Conservation (phyloP, 2,797 vertebrate genomes). For the Oreochromis grahami region DNA sequence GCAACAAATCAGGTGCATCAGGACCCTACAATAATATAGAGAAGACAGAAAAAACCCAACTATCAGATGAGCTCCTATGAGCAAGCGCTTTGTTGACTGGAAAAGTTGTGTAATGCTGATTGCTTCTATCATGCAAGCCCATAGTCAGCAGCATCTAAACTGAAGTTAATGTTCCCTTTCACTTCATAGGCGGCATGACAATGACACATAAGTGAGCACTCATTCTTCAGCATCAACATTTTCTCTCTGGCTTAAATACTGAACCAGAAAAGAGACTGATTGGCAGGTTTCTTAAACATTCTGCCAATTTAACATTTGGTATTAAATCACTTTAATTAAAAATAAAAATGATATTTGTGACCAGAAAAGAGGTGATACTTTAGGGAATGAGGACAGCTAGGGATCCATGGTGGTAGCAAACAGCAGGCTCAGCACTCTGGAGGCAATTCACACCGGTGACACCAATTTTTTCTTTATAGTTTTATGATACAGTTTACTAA, state of each 20-base stretch:
- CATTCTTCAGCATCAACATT: conserved; percentile 13
- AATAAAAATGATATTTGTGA: background rate
- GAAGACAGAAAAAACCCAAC: background rate
- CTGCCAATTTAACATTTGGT: background rate
- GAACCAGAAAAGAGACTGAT: background rate
- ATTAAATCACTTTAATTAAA: background rate
- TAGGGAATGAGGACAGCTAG: background rate
- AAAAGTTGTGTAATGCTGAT: background rate
- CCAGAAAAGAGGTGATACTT: background rate
- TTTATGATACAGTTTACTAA: background rate
- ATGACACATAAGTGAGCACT: background rate
- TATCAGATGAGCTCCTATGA: background rate
- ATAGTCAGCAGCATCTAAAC: background rate
- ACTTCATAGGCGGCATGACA: background rate
- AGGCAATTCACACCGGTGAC: background rate
- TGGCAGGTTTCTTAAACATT: background rate
- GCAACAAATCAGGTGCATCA: background rate
- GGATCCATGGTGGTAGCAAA: background rate
- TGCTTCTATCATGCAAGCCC: background rate
- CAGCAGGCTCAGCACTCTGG: background rate
- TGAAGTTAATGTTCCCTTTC: background rate
- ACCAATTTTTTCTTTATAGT: background rate
- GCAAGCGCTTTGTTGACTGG: background rate
- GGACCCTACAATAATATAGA: background rate
- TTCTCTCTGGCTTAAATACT: conserved; percentile 24